Base-by-base conservation (phyloP, 2,888 invertebrate species). In the Meloe dianella region DNA sequence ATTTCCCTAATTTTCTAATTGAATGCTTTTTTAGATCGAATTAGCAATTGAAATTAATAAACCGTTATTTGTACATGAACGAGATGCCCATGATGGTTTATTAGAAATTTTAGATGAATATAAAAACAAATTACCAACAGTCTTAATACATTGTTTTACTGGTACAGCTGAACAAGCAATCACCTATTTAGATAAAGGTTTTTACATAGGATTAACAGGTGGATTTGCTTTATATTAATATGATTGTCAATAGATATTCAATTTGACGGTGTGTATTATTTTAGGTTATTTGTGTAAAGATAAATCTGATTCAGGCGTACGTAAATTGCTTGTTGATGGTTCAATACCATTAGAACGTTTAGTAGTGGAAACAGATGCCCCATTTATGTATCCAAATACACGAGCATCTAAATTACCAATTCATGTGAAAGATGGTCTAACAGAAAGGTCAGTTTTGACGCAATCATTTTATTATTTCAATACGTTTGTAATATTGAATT, bases 341-440 rank as follows among this genome's bases (percentile, higher is more conserved):
- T 86, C 90, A 62, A 86, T 96, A 77, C 95, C 96, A 0, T 80
- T 97, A 73, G 95, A 97, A 77, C 89, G 91, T 80, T 84, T 97
- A 75, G 84, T 97, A 66, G 92, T 97, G 6, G 96, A 97, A 84
- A 96, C 96, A 0, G 97, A 97, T 84, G 93, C 96, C 0, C 97
- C 97, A 1, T 97, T 96, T 81, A 96, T 97, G 96, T 97, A 95
- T 83, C 96, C 97, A 2, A 95, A 97, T 83, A 94, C 95, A 70
- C 88, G 96, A 80, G 96, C 96, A 69, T 95, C 96, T 32, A 97
- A 97, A 83, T 85, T 97, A 79, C 95, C 96, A 57, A 85, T 90
- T 76, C 92, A 94, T 80, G 93, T 97, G 22, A 95, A 95, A 85
- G 92, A 93, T 80, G 90, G 91, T 70, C 86, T 96, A 67, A 95